Evolutionary conservation across 2,888 invertebrate genomes (phyloP), one percentile per base, ranked within the genome.

Genomic region (Dynastes hyllus): DNA sequence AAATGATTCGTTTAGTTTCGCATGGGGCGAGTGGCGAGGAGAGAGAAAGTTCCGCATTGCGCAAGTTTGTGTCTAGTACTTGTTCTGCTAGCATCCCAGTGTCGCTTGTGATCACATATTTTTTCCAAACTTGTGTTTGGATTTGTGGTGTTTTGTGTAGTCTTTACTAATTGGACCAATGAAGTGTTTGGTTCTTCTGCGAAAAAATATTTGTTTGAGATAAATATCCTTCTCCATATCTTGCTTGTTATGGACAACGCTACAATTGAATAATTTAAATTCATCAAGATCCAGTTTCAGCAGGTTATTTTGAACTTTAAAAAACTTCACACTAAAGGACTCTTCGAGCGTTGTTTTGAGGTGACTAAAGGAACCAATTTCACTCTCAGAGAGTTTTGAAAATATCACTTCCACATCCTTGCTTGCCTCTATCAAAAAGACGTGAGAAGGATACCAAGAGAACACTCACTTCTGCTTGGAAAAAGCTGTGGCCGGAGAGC

Each of bases 281-380:
- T 22, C 22, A 22, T 66, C 40, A 37, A 66, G 22, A 5, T 40
- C 3, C 13, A 40, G 37, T 16, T 2, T 40, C 66, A 66, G 66
- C 1, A 83, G 73, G 83, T 83, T 5, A 81, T 84, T 79, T 78
- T 76, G 3, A 84, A 83, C 53, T 83, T 84, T 71, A 85, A 85
- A 78, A 85, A 84, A 55, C 80, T 85, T 13, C 83, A 84, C 79
- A 40, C 40, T 16, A 40, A 40, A 37, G 66, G 61, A 84, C 82
- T 9, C 81, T 16, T 70, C 22, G 73, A 79, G 61, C 75, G 53
- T 16, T 85, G 81, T 67, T 84, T 82, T 75, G 81, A 82, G 58
- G 81, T 81, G 53, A 83, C 79, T n/a, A 53, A 80, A 22, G 76
- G 79, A 32, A 80, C 79, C 77, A 77, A 81, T 55, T 53, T 85